phyloP scores from a whole-genome alignment of 2,888 invertebrate genomes.

The Luperina testacea region DNA sequence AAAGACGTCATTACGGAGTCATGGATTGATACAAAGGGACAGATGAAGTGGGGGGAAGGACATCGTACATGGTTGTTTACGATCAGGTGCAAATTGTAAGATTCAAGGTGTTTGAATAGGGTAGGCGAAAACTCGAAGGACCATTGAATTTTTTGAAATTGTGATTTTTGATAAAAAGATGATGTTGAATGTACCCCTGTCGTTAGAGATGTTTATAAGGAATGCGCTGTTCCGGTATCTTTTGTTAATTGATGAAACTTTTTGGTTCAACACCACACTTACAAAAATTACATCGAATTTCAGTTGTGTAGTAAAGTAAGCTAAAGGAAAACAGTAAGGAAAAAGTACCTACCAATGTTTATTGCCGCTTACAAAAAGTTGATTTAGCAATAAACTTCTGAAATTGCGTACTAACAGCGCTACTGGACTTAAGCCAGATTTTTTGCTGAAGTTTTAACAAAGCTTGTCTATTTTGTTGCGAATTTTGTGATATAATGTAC shows the following conservation, averaged over 20 bases:
- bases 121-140: slow-evolving; percentile 3
- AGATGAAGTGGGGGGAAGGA: slow-evolving; percentile 11
- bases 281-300: background rate
- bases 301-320: slow-evolving; percentile 1
- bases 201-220: background rate
- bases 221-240: background rate
- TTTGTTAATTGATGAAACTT: background rate
- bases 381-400: slow-evolving; percentile 55
- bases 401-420: slow-evolving; percentile 54
- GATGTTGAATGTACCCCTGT: background rate
- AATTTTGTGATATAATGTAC: slow-evolving; percentile 22
- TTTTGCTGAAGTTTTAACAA: slow-evolving; percentile 52
- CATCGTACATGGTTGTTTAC: slow-evolving; percentile 34
- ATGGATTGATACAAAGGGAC: slow-evolving; percentile 61
- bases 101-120: slow-evolving; percentile 29
- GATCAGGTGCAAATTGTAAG: slow-evolving; percentile 30
- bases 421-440: slow-evolving; percentile 53
- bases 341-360: slow-evolving; percentile 32
- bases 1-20: slow-evolving; percentile 56
- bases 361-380: slow-evolving; percentile 54
- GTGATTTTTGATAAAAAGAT: slow-evolving; percentile 8
- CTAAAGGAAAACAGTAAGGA: slow-evolving; percentile 21
- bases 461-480: slow-evolving; percentile 41
- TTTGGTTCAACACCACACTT: background rate
- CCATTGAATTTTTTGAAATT: background rate